Evolutionary conservation across 2,797 vertebrate genomes (phyloP).

Genomic region (Gymnopithys bicolor): DNA sequence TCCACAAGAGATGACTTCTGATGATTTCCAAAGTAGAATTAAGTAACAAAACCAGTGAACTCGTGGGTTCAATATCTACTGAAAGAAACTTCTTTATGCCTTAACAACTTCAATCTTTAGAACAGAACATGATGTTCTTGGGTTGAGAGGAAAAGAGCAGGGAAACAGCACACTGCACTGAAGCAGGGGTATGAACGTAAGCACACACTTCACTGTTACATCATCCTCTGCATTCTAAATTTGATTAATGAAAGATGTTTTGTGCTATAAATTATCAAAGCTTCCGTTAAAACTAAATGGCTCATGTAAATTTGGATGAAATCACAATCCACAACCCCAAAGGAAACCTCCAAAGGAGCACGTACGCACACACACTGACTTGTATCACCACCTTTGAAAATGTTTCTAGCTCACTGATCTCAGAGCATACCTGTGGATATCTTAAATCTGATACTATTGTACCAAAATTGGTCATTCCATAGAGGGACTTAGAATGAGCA

Average conservation of each 20-base stretch:
- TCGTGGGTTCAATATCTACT: background rate
- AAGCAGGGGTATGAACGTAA: background rate
- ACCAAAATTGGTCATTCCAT: slow-evolving; percentile 17
- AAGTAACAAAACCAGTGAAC: background rate
- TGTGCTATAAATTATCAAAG: slow-evolving; percentile 54
- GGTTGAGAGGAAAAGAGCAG: background rate
- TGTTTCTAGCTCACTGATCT: background rate
- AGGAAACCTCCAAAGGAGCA: background rate
- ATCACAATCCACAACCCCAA: background rate
- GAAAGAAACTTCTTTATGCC: background rate
- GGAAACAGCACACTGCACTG: background rate
- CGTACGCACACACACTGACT: fast-evolving
- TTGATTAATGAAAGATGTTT: slow-evolving; percentile 12
- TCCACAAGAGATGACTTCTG: background rate
- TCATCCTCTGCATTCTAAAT: background rate
- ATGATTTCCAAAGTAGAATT: background rate
- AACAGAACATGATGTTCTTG: background rate
- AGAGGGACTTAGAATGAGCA: background rate
- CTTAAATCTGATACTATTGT: slow-evolving; percentile 7
- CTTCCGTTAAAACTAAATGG: slow-evolving; percentile 23
- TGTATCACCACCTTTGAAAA: background rate
- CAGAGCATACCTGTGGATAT: background rate
- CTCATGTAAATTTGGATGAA: background rate
- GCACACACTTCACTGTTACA: background rate
- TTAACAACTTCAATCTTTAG: background rate